Evolutionary conservation across 2,888 invertebrate genomes (phyloP).

Genomic region (Drosophila percnosoma): DNA sequence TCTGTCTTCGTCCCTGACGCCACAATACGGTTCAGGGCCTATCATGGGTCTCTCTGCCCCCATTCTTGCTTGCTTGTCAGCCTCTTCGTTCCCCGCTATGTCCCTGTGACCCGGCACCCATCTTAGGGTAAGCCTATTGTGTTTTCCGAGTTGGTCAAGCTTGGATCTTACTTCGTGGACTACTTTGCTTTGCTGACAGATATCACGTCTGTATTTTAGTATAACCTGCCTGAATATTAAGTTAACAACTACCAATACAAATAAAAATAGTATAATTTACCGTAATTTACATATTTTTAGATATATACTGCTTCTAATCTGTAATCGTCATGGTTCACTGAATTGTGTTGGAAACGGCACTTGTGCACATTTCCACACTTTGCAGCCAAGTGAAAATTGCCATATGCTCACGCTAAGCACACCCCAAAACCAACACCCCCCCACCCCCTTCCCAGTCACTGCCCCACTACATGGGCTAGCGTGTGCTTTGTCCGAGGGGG

Average conservation of each 20-base stretch:
- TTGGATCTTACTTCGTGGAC: too few species aligned
- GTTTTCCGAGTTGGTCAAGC: too few species aligned
- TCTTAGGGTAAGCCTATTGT: too few species aligned
- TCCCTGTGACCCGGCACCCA: too few species aligned
- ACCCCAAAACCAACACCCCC: background rate
- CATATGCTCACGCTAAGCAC: conserved; percentile 32
- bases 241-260: background rate
- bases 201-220: background rate
- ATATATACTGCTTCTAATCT: background rate
- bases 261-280: background rate
- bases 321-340: background rate
- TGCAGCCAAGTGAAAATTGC: conserved; percentile 67
- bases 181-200: background rate
- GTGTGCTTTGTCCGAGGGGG: conserved; percentile 2
- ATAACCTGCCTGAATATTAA: background rate
- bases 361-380: conserved; percentile 29
- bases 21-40: too few species aligned
- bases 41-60: too few species aligned
- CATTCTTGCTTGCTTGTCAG: too few species aligned
- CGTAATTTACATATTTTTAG: background rate
- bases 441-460: background rate
- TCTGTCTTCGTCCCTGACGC: too few species aligned
- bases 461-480: too few species aligned
- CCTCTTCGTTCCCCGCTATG: too few species aligned
- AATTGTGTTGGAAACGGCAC: conserved; percentile 12